Conservation (phyloP, 2,113 vertebrate species). For the Callipepla squamata region DNA sequence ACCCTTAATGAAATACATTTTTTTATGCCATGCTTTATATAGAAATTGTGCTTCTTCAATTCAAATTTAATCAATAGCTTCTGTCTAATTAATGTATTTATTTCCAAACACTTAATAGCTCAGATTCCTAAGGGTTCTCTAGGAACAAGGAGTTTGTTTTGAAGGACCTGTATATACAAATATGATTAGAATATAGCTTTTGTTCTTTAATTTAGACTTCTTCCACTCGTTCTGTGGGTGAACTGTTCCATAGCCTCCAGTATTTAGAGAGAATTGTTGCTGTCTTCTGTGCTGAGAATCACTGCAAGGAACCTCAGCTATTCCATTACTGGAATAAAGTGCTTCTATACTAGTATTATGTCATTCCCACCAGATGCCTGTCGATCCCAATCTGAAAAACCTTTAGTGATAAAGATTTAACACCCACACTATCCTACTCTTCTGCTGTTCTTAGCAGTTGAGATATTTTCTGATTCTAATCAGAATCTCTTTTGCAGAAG, state of each 20-base stretch:
- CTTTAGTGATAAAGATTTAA: slow-evolving; percentile 39
- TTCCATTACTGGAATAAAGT: slow-evolving; percentile 3
- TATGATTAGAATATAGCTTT: not conserved
- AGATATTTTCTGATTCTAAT: slow-evolving; percentile 37
- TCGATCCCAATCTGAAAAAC: slow-evolving; percentile 57
- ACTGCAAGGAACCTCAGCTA: not conserved
- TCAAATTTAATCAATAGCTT: not conserved
- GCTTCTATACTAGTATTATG: slow-evolving; percentile 20
- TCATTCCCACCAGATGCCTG: slow-evolving; percentile 54
- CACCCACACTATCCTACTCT: slow-evolving; percentile 68
- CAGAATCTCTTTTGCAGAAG: slow-evolving; percentile 28
- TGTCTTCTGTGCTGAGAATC: not conserved
- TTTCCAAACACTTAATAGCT: not conserved
- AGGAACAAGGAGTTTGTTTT: not conserved
- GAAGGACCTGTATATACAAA: not conserved
- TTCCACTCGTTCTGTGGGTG: not conserved
- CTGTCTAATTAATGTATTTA: not conserved
- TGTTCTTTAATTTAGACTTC: not conserved
- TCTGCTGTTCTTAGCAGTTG: slow-evolving; percentile 57
- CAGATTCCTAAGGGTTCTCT: not conserved
- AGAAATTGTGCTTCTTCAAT: not conserved
- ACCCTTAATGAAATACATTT: not conserved
- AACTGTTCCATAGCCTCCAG: not conserved
- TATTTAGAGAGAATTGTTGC: not conserved
- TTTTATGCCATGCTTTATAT: not conserved